Evolutionary conservation across 1,140 invertebrate species (phyloP), one percentile per base, ranked within the genome.

Genomic region (Trissolcus basalis): DNA sequence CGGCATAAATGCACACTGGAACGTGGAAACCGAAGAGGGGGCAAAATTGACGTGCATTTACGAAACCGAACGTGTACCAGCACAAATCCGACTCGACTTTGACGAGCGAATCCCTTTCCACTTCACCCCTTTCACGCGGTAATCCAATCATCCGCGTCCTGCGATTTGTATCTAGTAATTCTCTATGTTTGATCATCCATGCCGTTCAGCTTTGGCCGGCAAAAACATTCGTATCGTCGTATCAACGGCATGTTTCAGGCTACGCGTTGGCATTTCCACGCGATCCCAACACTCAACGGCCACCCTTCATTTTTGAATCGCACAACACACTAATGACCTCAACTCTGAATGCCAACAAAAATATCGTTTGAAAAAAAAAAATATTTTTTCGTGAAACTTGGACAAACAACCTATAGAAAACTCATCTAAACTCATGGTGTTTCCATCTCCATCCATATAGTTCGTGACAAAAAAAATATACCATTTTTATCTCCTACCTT

Each of bases 101-200:
- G 78, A 79, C 65, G 78, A 74, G 73, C 49, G 48, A 79, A 70
- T 77, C 69, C 68, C 78, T 64, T 63, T 63, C 68, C 67, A 63
- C 68, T 70, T 71, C 51, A 75, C 61, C 74, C 70, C 67, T 75
- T 80, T 77, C 53, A 77, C 75, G 63, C 53, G 61, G 72, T 80
- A 80, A 80, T 80, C 78, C 78, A 80, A 80, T 80, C 78, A 78
- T 77, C 59, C 68, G 63, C 71, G 78, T 78, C 72, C 78, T 70
- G 71, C 78, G 78, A 80, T 80, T 80, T 80, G 78, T 75, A 80
- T 77, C 78, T 76, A 71, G 71, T 80, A 77, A 78, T 80, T 77
- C 71, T 65, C 74, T 72, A 74, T 74, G 77, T 79, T 79, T 79
- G 77, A 79, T 73, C 72, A 76, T 74, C 77, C 77, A 69, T 76